phyloP scores from a whole-genome alignment of 2,888 invertebrate genomes.

The Nymphalis polychloros region DNA sequence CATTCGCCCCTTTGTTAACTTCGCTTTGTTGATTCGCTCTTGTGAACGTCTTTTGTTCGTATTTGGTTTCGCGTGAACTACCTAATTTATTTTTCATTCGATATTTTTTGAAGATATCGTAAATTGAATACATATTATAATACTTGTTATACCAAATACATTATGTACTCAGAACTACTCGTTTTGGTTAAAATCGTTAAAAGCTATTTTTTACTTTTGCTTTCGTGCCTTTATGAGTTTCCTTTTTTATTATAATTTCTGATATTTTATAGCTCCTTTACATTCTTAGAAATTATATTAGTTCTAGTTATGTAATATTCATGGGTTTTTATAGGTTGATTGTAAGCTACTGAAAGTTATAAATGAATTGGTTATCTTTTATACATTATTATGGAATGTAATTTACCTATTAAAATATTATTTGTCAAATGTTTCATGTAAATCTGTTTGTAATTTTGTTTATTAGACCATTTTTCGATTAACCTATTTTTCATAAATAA shows the following conservation, averaged over 20 bases:
- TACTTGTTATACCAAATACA: not conserved
- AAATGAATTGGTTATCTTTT: too few relatives aligned
- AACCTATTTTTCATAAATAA: slow-evolving; percentile 36
- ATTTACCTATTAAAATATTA: too few relatives aligned
- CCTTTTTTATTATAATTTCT: too few relatives aligned
- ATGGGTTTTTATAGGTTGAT: too few relatives aligned
- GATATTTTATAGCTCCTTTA: too few relatives aligned
- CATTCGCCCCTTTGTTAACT: slow-evolving; percentile 65
- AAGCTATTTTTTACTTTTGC: too few relatives aligned
- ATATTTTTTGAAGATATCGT: slow-evolving; percentile 15
- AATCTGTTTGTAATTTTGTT: slow-evolving; percentile 6
- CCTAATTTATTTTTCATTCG: slow-evolving; percentile 38
- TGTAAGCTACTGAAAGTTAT: too few relatives aligned
- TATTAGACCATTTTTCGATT: slow-evolving; percentile 27
- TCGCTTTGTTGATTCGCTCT: slow-evolving; percentile 65
- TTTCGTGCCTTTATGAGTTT: too few relatives aligned
- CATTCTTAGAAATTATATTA: too few relatives aligned
- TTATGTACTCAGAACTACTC: too few relatives aligned
- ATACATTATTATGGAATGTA: not conserved
- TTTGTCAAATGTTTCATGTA: not conserved
- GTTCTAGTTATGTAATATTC: too few relatives aligned
- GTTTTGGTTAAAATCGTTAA: too few relatives aligned
- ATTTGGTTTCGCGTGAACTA: slow-evolving; percentile 39
- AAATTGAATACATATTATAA: slow-evolving; percentile 2
- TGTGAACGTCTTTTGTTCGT: slow-evolving; percentile 62